Evolutionary conservation across 2,888 invertebrate genomes (phyloP).

Genomic region (Ormyrus labotus): DNA sequence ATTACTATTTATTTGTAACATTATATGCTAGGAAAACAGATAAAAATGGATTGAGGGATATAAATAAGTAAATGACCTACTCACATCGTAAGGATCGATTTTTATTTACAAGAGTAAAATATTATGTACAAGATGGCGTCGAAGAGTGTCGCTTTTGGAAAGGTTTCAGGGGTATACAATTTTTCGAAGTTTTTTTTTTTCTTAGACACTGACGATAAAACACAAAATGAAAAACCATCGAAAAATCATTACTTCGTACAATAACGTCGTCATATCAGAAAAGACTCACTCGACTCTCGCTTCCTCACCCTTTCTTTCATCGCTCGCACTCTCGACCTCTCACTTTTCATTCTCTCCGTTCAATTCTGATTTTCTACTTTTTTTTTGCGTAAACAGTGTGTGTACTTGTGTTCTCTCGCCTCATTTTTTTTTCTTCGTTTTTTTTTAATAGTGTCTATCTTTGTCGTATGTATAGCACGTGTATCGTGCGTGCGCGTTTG

Average conservation of each 20-base stretch:
- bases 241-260: slow-evolving; percentile 40
- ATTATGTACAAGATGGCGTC: slow-evolving; percentile 74
- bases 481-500: slow-evolving; percentile 21
- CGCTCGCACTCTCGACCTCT: neutral
- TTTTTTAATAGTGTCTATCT: slow-evolving; percentile 25
- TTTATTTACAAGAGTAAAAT: slow-evolving; percentile 76
- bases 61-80: slow-evolving; percentile 1
- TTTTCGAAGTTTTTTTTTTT: slow-evolving; percentile 49
- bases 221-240: slow-evolving; percentile 42
- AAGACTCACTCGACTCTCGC: slow-evolving; percentile 7
- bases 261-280: slow-evolving; percentile 19
- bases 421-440: slow-evolving; percentile 46
- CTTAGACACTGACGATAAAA: slow-evolving; percentile 48
- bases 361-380: slow-evolving; percentile 1
- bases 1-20: too few species aligned
- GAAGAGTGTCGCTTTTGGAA: slow-evolving; percentile 61
- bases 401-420: slow-evolving; percentile 39
- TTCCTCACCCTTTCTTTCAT: slow-evolving; percentile 9
- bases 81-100: slow-evolving; percentile 68
- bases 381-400: slow-evolving; percentile 42
- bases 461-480: slow-evolving; percentile 22
- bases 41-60: too few species aligned
- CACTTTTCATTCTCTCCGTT: neutral
- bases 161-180: slow-evolving; percentile 55
- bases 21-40: too few species aligned